A percentile compares a stretch with the other conserved stretches of the same genome.
These are phyloP conservation scores for Habroteleia sp. DNA, from an alignment of 2,888 invertebrate genomes.

Conservation along the genomic window DNA sequence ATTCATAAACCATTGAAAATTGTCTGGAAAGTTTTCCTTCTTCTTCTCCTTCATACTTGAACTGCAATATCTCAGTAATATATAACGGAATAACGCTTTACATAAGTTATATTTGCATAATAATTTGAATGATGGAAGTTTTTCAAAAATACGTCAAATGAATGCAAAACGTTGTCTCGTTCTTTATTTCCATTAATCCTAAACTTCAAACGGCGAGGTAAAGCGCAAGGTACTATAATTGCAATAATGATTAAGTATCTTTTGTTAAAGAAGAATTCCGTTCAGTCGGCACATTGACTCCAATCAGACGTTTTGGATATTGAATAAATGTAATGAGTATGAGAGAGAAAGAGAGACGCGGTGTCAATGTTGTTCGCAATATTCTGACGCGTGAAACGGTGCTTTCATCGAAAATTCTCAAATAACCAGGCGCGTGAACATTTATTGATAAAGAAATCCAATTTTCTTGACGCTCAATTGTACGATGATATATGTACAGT, in stretches of 20 bases:
- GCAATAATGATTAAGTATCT: too few relatives aligned
- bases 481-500: slow-evolving; percentile 23
- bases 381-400: slow-evolving; percentile 49
- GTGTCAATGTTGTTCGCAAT: slow-evolving; percentile 40
- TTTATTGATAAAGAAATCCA: slow-evolving; percentile 25
- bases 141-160: slow-evolving; percentile 13
- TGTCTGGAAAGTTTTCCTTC: slow-evolving; percentile 24
- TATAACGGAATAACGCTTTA: slow-evolving; percentile 28
- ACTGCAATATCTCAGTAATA: slow-evolving; percentile 37
- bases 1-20: slow-evolving; percentile 17
- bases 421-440: slow-evolving; percentile 34
- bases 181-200: slow-evolving; percentile 13
- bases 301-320: slow-evolving; percentile 46
- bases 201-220: too few relatives aligned
- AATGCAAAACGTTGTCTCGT: slow-evolving; percentile 1
- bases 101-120: slow-evolving; percentile 42
- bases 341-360: slow-evolving; percentile 10
- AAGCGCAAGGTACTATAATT: too few relatives aligned
- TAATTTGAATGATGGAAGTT: slow-evolving; percentile 21
- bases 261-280: too few relatives aligned
- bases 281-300: too few relatives aligned
- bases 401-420: slow-evolving; percentile 49
- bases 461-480: slow-evolving; percentile 25
- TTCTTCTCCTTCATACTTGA: slow-evolving; percentile 17
- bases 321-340: slow-evolving; percentile 12